phyloP scores from a whole-genome alignment of 2,113 vertebrate genomes.

The Conger conger region DNA sequence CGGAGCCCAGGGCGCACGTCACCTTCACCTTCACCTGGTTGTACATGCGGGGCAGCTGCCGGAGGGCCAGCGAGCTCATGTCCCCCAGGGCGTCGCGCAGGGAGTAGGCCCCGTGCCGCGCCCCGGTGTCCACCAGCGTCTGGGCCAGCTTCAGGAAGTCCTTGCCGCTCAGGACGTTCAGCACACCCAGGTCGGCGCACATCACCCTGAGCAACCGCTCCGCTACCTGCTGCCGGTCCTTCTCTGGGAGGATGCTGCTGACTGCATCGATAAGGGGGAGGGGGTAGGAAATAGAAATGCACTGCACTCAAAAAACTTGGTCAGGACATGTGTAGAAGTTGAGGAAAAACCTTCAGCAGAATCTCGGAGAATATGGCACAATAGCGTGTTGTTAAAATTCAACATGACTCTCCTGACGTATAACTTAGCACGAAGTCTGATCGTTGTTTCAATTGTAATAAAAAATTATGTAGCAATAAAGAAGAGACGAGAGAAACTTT shows the following conservation, averaged over 20 bases:
- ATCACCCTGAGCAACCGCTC: slow-evolving; percentile 91
- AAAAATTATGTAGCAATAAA: too few relatives aligned
- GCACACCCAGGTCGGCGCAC: slow-evolving; percentile 88
- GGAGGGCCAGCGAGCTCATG: slow-evolving; percentile 88
- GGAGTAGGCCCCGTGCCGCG: slow-evolving; percentile 91
- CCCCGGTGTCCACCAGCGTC: slow-evolving; percentile 90
- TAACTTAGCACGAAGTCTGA: too few relatives aligned
- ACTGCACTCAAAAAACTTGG: neutral
- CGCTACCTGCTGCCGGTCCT: slow-evolving; percentile 93
- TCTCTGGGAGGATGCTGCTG: slow-evolving; percentile 85
- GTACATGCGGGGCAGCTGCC: slow-evolving; percentile 95
- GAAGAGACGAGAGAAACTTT: too few relatives aligned
- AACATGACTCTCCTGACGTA: too few relatives aligned
- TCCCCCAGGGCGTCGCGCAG: slow-evolving; percentile 93
- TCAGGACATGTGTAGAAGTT: neutral
- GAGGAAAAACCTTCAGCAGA: neutral
- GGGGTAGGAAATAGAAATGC: neutral
- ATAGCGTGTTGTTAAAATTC: neutral
- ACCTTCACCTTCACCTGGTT: slow-evolving; percentile 99
- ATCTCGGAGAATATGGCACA: neutral
- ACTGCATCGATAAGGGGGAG: slow-evolving; percentile 57
- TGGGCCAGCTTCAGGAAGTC: slow-evolving; percentile 96
- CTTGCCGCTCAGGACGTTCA: slow-evolving; percentile 88
- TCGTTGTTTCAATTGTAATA: too few relatives aligned
- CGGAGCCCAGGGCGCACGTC: slow-evolving; percentile 92